Conservation (phyloP, 2,797 vertebrate genomes). For the Coregonus suidteri region DNA sequence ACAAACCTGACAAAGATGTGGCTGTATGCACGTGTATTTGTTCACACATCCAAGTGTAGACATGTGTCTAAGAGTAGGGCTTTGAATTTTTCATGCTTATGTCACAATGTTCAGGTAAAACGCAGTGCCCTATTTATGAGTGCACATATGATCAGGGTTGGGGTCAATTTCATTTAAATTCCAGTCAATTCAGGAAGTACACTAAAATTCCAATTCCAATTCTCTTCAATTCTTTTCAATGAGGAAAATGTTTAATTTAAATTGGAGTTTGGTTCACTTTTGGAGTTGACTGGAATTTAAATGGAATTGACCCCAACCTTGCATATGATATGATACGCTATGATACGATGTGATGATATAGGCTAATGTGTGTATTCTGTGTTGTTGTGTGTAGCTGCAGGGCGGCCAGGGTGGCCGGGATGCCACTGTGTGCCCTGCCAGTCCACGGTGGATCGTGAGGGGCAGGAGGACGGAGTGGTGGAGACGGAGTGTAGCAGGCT, state of each 20-base stretch:
- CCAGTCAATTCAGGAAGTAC: no score
- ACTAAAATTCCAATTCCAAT: no score
- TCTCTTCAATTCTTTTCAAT: no score
- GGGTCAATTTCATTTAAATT: no score
- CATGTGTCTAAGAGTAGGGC: not conserved
- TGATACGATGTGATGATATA: not conserved
- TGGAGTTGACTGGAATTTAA: no score
- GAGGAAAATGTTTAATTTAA: no score
- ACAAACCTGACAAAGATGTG: not conserved
- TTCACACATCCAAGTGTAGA: not conserved
- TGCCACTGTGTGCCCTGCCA: constrained; percentile 81
- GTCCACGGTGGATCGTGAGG: constrained; percentile 76
- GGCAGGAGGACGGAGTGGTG: constrained; percentile 62
- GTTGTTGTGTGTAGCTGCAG: constrained; percentile 65
- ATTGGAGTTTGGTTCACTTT: no score
- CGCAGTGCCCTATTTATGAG: not conserved
- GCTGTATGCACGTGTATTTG: not conserved
- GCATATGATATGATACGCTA: not conserved
- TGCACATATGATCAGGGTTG: not conserved
- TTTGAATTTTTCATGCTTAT: not conserved
- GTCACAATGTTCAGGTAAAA: not conserved
- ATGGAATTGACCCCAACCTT: no score
- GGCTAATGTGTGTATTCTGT: constrained; percentile 10
- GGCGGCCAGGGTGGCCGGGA: constrained; percentile 78
- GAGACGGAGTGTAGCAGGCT: constrained; percentile 67